Conservation (phyloP, 37 sponge, comb jelly and placozoan genomes). For the Lycopodina hypogea region DNA sequence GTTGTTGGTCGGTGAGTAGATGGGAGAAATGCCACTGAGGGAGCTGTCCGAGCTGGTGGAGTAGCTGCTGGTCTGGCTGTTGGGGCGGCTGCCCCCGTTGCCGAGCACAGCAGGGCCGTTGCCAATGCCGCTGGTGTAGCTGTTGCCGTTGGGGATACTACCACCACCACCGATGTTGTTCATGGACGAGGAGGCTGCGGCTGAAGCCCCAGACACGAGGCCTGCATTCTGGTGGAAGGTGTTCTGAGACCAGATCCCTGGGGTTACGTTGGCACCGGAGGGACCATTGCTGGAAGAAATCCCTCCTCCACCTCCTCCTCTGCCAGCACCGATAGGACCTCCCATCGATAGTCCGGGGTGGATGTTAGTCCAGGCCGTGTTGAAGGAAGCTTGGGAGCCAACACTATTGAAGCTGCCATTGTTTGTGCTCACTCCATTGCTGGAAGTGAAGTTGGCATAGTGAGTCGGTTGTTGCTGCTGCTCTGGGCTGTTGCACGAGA, state of each 20-base stretch:
- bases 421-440: neutral
- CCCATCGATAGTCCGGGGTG: neutral
- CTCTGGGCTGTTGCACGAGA: neutral
- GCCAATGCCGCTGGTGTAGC: neutral
- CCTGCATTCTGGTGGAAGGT: neutral
- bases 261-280: neutral
- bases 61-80: constrained; percentile 49
- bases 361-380: neutral
- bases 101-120: neutral
- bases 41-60: constrained; percentile 17
- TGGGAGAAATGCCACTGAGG: constrained; percentile 44
- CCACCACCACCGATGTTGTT: neutral
- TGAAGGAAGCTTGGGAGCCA: neutral
- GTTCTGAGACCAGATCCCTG: neutral
- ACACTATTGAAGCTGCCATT: neutral
- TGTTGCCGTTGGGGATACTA: neutral
- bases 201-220: neutral
- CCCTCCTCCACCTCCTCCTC: neutral
- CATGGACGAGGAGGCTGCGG: neutral
- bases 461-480: constrained; percentile 1
- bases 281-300: too few relatives aligned
- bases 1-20: constrained; percentile 52
- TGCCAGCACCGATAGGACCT: neutral
- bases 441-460: neutral
- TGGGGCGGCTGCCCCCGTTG: constrained; percentile 26